These are phyloP conservation scores for Gobionotothen gibberifrons DNA, from an alignment of 2,797 vertebrate genomes.

Conservation along the genomic window DNA sequence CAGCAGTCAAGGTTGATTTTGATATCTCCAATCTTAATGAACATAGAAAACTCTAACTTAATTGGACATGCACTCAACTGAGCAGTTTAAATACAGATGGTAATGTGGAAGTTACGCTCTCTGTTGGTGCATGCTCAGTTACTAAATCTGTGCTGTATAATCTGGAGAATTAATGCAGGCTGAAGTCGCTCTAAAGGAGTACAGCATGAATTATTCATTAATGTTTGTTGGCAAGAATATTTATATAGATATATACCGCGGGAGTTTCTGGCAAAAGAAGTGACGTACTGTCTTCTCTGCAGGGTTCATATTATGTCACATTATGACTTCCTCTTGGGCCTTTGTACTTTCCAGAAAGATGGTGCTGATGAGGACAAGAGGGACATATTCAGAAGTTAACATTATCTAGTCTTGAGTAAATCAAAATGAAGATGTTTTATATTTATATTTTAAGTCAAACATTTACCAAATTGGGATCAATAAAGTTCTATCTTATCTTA, in stretches of 20 bases:
- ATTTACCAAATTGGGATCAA: too few species aligned
- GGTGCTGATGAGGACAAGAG: slow-evolving; percentile 19
- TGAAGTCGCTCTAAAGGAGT: slow-evolving; percentile 37
- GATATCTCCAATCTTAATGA: not conserved
- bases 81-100: slow-evolving; percentile 8
- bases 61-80: not conserved
- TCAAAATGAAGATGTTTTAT: not conserved
- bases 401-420: not conserved
- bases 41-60: not conserved
- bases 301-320: slow-evolving; percentile 17
- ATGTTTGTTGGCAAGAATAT: slow-evolving; percentile 50
- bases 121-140: not conserved
- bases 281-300: slow-evolving; percentile 36
- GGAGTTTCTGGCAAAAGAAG: slow-evolving; percentile 47
- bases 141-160: slow-evolving; percentile 32
- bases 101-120: slow-evolving; percentile 2
- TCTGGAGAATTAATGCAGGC: slow-evolving; percentile 31
- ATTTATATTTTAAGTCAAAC: not conserved
- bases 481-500: too few species aligned
- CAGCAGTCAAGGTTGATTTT: slow-evolving; percentile 80
- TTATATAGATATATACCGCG: slow-evolving; percentile 16
- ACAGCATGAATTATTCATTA: slow-evolving; percentile 64
- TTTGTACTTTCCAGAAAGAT: slow-evolving; percentile 17
- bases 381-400: slow-evolving; percentile 3
- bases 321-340: slow-evolving; percentile 15